These are phyloP conservation scores for Drosophila macrothrix DNA, from an alignment of 2,888 invertebrate species.

Conservation along the genomic window DNA sequence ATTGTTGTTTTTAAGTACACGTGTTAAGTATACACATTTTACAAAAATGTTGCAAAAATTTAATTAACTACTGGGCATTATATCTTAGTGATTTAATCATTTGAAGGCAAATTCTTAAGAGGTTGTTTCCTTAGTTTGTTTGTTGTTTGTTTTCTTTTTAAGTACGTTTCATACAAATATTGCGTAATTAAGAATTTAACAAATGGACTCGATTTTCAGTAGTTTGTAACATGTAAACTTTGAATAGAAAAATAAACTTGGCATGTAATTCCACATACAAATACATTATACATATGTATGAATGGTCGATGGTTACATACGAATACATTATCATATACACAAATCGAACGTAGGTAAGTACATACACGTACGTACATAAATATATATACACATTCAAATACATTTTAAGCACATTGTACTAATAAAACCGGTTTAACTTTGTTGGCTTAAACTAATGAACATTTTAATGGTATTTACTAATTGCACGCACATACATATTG, in stretches of 20 bases:
- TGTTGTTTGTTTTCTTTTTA: slow-evolving; percentile 19
- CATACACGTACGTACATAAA: slow-evolving; percentile 20
- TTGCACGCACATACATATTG: slow-evolving; percentile 41
- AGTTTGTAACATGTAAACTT: slow-evolving; percentile 40
- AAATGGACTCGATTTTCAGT: slow-evolving; percentile 29
- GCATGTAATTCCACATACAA: slow-evolving; percentile 38
- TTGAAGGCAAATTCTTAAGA: slow-evolving; percentile 67
- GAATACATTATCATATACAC: slow-evolving; percentile 23
- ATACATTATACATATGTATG: slow-evolving; percentile 8
- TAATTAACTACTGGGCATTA: slow-evolving; percentile 66
- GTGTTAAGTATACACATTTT: slow-evolving; percentile 53
- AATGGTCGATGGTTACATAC: slow-evolving; percentile 5
- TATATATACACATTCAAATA: slow-evolving; percentile 31
- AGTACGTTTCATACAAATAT: slow-evolving; percentile 33
- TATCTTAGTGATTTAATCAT: slow-evolving; percentile 67
- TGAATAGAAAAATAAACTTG: slow-evolving; percentile 68
- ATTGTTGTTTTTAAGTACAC: slow-evolving; percentile 35
- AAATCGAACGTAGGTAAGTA: slow-evolving; percentile 43
- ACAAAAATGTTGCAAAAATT: slow-evolving; percentile 58
- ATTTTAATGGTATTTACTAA: slow-evolving; percentile 67
- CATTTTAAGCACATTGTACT: slow-evolving; percentile 33
- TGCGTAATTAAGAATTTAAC: slow-evolving; percentile 14
- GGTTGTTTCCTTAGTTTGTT: slow-evolving; percentile 23
- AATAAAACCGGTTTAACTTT: slow-evolving; percentile 43
- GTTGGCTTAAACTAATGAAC: slow-evolving; percentile 71